Evolutionary conservation across 2,797 vertebrate genomes (phyloP), one percentile per base, ranked within the genome.

Genomic region (Gymnopithys bicolor): DNA sequence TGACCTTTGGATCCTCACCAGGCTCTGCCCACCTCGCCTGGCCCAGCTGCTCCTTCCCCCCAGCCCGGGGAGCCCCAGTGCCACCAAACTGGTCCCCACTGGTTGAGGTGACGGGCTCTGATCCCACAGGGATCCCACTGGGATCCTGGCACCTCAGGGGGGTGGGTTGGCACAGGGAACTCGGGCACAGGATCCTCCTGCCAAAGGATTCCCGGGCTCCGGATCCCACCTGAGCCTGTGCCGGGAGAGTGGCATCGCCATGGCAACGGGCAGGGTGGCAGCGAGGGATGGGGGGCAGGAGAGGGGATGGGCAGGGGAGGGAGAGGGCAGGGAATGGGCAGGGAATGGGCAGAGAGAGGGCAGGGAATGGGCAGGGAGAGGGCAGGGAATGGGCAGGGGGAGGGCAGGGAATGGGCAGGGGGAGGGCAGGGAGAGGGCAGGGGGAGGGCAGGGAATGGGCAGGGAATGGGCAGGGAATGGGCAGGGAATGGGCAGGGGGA

Each of bases 31-130:
- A 5, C 19, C 58, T 6, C 3, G 14, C 58, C 69, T 4, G 58
- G 7, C 62, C 62, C 25, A 2, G 10, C 23, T 9, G 6, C 25
- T 13, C 7, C 21, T 11, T 45, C 21, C 12, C 63, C 53, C 7
- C 58, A 4, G 25, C 64, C 68, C 66, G 0, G 4, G 53, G 62
- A 23, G 18, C 49, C 32, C 51, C 37, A 10, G 39, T 7, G 8
- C 8, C 59, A 6, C 45, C 56, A 8, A 27, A 35, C 62, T 4
- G 24, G 19, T 45, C n/a, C 25, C 39, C 9, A 0, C 14, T 2
- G 64, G 48, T 35, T 8, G 0, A 4, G 39, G 46, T 1, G 6
- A 5, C 0, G 3, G 53, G 9, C 0, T 10, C 14, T 1, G 32
- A n/a, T 58, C 51, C 51, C 46, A 3, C 53, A 58, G 60, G 0